Percentiles rank a stretch among this genome's conserved stretches.
phyloP scores from a whole-genome alignment of 2,113 vertebrate genomes.

The Gymnocephalus cernua region DNA sequence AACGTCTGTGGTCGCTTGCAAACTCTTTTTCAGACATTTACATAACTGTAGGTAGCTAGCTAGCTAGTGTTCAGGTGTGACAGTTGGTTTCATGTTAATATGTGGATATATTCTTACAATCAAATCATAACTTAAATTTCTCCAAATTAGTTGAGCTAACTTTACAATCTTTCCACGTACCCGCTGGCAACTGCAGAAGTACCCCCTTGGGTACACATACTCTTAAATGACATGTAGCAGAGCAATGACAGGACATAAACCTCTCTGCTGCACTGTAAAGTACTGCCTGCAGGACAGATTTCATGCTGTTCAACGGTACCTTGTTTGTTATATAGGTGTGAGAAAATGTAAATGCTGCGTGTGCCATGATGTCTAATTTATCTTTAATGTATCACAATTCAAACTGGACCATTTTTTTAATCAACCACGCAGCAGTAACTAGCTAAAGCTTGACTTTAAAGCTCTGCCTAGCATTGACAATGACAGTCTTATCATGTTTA shows the following conservation, averaged over 20 bases:
- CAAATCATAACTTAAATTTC: no score
- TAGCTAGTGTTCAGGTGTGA: no score
- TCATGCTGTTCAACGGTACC: background rate
- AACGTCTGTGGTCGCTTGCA: no score
- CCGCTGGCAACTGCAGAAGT: no score
- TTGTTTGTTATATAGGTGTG: background rate
- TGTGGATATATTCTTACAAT: no score
- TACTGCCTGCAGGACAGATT: background rate
- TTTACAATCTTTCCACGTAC: no score
- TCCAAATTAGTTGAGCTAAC: no score
- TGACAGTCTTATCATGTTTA: background rate
- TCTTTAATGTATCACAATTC: background rate
- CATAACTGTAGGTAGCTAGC: no score
- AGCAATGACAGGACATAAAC: conserved; percentile 10
- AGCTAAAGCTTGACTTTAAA: background rate
- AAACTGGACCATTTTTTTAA: background rate
- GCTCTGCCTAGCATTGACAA: background rate
- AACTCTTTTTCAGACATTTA: no score
- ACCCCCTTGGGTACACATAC: no score
- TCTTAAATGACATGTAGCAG: background rate
- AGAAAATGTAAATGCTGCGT: background rate
- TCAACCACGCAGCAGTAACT: background rate
- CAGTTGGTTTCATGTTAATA: no score
- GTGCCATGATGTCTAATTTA: background rate
- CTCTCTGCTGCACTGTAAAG: background rate